These are phyloP conservation scores for Struthidea cinerea DNA, from an alignment of 2,113 vertebrate species.

Conservation along the genomic window DNA sequence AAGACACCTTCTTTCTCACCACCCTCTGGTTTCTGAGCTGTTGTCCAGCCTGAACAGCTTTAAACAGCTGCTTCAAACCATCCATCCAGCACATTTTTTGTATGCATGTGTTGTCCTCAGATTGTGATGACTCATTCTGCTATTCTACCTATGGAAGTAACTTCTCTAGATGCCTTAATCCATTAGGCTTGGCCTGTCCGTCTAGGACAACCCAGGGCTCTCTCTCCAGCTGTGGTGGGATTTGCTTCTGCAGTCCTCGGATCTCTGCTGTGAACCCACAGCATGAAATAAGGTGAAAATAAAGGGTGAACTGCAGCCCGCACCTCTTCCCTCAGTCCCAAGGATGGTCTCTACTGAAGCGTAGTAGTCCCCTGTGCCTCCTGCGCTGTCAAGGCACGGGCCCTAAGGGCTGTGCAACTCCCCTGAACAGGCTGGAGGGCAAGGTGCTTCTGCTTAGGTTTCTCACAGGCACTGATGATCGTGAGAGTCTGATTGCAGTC, in stretches of 20 bases:
- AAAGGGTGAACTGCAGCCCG: not conserved
- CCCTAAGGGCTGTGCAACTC: rapidly evolving
- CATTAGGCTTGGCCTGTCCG: not conserved
- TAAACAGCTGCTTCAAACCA: not conserved
- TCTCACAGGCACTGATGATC: not conserved
- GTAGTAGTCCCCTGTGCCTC: not conserved
- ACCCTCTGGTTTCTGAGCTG: not conserved
- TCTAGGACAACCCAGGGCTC: not conserved
- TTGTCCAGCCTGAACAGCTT: not conserved
- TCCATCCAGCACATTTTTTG: rapidly evolving
- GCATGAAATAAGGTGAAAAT: not conserved
- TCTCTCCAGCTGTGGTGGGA: not conserved
- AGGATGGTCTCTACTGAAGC: not conserved
- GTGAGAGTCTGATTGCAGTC: not conserved
- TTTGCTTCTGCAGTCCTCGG: not conserved
- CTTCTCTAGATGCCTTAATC: not conserved
- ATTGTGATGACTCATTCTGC: not conserved
- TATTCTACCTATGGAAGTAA: not conserved
- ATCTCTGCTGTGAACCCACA: not conserved
- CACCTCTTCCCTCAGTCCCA: not conserved
- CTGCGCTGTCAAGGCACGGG: not conserved
- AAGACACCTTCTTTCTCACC: not conserved
- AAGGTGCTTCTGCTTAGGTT: not conserved
- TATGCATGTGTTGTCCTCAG: rapidly evolving
- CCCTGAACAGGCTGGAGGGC: not conserved